Evolutionary conservation across 2,113 vertebrate genomes (phyloP), one percentile per base, ranked within the genome.

Genomic region (Heterocephalus glaber): DNA sequence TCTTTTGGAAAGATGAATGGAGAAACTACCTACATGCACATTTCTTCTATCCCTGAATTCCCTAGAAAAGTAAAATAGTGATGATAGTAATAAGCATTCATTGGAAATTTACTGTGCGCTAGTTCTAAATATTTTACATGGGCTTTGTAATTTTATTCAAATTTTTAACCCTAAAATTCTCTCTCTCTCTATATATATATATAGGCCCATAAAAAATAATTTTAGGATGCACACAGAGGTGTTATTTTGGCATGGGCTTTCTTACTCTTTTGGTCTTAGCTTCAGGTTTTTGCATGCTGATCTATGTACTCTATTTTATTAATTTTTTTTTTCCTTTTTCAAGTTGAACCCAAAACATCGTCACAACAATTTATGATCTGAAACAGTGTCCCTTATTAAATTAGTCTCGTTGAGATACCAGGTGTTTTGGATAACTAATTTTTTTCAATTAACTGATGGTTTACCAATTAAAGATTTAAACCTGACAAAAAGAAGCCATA

Each of bases 391-490:
- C 22, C 33, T 90, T 60, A 74, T 24, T 79, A n/a, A 80, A 72
- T 68, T 93, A 49, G 19, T 86, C 81, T 86, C 13, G 19, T 86
- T 47, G 56, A 90, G 72, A 86, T 56, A 56, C 14, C 54, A 38
- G 47, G 72, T 90, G 20, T 80, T 81, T 52, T 58, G 12, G 14
- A 41, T 77, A 88, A 54, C 33, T 80, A 80, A 68, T 33, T 72
- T 38, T 85, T 95, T 86, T 72, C 49, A 85, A 5, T 38, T 85
- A 70, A 89, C 10, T 80, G 41, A 85, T 89, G 17, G 22, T 63
- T 93, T 95, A 49, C 24, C 14, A 44, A n/a, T 44, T 70, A 79
- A 70, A 80, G 61, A 88, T 66, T 77, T 89, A 72, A 89, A 63
- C 24, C 12, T 94, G 2, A n/a, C 54, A 80, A 26, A 79, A 41